phyloP scores from a whole-genome alignment of 2,888 invertebrate genomes.

The Colostygia pectinataria region DNA sequence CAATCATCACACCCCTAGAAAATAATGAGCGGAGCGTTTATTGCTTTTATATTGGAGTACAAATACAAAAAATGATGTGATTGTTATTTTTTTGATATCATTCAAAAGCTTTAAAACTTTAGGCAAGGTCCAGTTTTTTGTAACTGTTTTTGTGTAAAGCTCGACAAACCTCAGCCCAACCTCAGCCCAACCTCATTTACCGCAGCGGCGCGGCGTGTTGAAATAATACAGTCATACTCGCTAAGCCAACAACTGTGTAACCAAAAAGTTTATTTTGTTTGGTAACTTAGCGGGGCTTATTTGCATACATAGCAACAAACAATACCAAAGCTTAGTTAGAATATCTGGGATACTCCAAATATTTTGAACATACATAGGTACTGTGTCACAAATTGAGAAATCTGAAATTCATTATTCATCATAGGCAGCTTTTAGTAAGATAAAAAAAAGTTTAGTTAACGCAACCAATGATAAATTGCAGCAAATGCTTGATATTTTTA shows the following conservation, averaged over 20 bases:
- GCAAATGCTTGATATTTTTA: too few relatives aligned
- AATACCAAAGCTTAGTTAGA: slow-evolving; percentile 17
- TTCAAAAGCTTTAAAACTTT: too few relatives aligned
- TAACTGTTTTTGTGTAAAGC: slow-evolving; percentile 22
- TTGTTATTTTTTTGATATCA: too few relatives aligned
- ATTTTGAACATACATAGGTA: not conserved
- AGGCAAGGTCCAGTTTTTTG: slow-evolving; percentile 11
- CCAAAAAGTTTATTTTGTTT: slow-evolving; percentile 73
- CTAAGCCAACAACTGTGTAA: slow-evolving; percentile 51
- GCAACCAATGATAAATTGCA: too few relatives aligned
- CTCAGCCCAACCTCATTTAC: slow-evolving; percentile 31
- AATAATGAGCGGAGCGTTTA: not conserved
- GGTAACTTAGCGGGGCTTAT: slow-evolving; percentile 64
- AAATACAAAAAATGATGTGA: too few relatives aligned
- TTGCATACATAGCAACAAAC: slow-evolving; percentile 72
- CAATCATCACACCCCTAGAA: not conserved
- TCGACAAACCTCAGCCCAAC: slow-evolving; percentile 37
- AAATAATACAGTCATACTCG: slow-evolving; percentile 47
- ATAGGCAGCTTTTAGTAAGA: too few relatives aligned
- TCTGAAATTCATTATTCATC: too few relatives aligned
- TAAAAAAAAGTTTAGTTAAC: too few relatives aligned
- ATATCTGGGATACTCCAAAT: not conserved
- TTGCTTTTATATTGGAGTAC: too few relatives aligned
- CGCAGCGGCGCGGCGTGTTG: slow-evolving; percentile 39
- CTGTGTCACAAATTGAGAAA: too few relatives aligned